Conservation (phyloP, 2,888 invertebrate genomes). For the Polia nebulosa region DNA sequence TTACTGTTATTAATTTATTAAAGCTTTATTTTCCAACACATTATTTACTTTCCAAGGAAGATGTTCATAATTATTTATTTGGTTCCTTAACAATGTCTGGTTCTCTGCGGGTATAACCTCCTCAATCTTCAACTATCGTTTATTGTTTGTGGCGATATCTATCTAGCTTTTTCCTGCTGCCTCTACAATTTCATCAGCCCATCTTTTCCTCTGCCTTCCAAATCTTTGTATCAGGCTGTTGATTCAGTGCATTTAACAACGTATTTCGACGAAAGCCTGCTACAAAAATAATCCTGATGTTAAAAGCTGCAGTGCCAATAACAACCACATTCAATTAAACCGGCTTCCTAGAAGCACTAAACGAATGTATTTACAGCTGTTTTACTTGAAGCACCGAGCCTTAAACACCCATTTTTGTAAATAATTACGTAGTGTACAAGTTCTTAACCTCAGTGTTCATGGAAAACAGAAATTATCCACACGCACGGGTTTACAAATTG, state of each 20-base stretch:
- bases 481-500: conserved; percentile 54
- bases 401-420: conserved; percentile 47
- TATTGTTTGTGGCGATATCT: too few species aligned
- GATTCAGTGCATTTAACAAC: background rate
- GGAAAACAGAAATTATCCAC: conserved; percentile 66
- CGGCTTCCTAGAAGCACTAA: conserved; percentile 28
- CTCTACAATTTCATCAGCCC: too few species aligned
- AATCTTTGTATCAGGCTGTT: too few species aligned
- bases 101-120: too few species aligned
- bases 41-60: too few species aligned
- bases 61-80: too few species aligned
- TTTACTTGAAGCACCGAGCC: conserved; percentile 11
- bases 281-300: background rate
- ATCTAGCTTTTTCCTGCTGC: too few species aligned
- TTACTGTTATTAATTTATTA: too few species aligned
- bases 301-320: conserved; percentile 6
- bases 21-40: too few species aligned
- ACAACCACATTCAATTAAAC: conserved; percentile 20
- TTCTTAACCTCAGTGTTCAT: conserved; percentile 50
- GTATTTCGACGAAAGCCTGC: background rate
- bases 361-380: conserved; percentile 33
- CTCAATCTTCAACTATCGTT: too few species aligned
- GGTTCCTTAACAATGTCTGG: too few species aligned
- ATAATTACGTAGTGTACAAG: conserved; percentile 49
- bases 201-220: too few species aligned